Base-by-base conservation (phyloP, 2,888 invertebrate genomes). In the Tiliacea aurago region DNA sequence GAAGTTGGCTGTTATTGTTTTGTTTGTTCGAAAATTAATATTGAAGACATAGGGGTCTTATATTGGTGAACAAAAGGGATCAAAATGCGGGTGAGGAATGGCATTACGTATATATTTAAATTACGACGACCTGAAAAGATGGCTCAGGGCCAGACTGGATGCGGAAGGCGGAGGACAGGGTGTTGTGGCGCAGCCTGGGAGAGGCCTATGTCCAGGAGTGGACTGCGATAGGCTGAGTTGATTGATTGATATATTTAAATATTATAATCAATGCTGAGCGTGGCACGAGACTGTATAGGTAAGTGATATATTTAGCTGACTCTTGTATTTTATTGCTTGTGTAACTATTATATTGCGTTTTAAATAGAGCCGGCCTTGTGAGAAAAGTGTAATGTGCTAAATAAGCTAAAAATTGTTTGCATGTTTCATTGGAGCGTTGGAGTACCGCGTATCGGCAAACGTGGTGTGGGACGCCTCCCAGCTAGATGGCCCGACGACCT, bases 1-100 rank as follows among this genome's bases (percentile, higher is more conserved):
- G 10, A n/a, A 43, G 18, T 43, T 78, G 4, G 13, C 20, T 33
- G 6, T 10, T 65, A 18, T 37, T 45, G 37, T 72, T 70, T 72
- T 43, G 13, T 47, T 62, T 62, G 37, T 62, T 4, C 9, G 20
- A 33, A 58, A 41, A 47, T 56, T 45, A 4, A 53, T 45, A 18
- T 33, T 53, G 20, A 2, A 28, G 28, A 41, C 15, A 4, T 6
- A 49, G 20, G 20, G 20, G 37, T 37, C 20, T 63, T 15, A 9
- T 49, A 15, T 20, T 28, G 0, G 33, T n/a, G 9, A 0, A 20
- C 9, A 43, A 58, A 58, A 41, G 20, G 13, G 7, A n/a, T 20
- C 23, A 20, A 18, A 23, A 23, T 23, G 11, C 7, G 55, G 11
- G 4, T 55, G 23, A 41, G 13, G 13, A 11, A 55, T 41, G 7